Percentiles rank a stretch among this genome's conserved stretches.
Evolutionary conservation across 2,888 invertebrate genomes (phyloP).

Genomic region (Melipona beecheii): DNA sequence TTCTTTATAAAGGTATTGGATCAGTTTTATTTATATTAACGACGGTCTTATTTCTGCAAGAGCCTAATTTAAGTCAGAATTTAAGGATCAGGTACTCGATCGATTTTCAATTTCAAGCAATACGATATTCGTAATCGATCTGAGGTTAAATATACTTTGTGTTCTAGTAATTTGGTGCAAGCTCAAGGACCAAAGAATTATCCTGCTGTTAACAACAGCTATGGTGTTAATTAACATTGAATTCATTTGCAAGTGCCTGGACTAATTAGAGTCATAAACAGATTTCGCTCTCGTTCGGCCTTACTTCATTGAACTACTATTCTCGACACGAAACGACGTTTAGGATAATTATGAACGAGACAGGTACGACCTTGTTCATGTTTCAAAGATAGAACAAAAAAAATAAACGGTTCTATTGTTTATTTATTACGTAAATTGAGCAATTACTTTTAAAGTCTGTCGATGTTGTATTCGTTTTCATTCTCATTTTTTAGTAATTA

Average conservation of each 20-base stretch:
- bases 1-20: neutral
- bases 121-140: neutral
- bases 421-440: neutral
- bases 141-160: neutral
- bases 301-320: neutral
- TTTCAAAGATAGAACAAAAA: neutral
- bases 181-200: constrained; percentile 49
- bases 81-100: too few relatives aligned
- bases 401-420: neutral
- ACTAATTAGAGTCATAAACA: constrained; percentile 28
- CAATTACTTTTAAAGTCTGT: too few relatives aligned
- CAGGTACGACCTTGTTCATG: neutral
- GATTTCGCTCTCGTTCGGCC: constrained; percentile 9
- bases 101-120: neutral
- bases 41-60: neutral
- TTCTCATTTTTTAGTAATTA: too few relatives aligned
- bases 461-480: too few relatives aligned
- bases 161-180: constrained; percentile 8
- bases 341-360: neutral
- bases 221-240: constrained; percentile 52
- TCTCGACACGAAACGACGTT: neutral
- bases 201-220: constrained; percentile 38
- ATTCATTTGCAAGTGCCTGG: constrained; percentile 12
- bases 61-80: neutral
- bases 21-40: neutral